These are phyloP conservation scores for Danio tinwini DNA, from an alignment of 2,797 vertebrate genomes.

Conservation along the genomic window DNA sequence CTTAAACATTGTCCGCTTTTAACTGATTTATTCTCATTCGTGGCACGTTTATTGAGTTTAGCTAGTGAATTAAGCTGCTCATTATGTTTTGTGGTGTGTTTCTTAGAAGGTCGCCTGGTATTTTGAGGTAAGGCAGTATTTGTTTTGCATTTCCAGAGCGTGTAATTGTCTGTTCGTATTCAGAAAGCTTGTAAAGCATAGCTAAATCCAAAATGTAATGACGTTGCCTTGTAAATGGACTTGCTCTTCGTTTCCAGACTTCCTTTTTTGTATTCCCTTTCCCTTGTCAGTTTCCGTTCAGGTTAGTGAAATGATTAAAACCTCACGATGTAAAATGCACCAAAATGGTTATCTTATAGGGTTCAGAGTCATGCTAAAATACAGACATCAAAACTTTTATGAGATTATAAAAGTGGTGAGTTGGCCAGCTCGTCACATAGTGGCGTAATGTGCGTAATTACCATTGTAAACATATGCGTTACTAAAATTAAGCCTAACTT, in stretches of 20 bases:
- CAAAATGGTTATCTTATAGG: constrained; percentile 52
- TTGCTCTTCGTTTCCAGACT: constrained; percentile 66
- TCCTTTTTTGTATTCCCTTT: constrained; percentile 62
- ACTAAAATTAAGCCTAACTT: constrained; percentile 67
- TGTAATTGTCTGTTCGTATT: constrained; percentile 74
- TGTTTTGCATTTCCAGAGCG: constrained; percentile 71
- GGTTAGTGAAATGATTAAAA: constrained; percentile 70
- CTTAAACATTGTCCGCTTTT: constrained; percentile 2
- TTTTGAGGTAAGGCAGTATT: constrained; percentile 66
- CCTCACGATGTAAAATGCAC: constrained; percentile 53
- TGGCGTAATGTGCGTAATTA: constrained; percentile 61
- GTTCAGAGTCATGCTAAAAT: constrained; percentile 64
- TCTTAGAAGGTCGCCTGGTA: constrained; percentile 47
- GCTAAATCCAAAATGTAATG: constrained; percentile 68
- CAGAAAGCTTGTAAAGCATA: constrained; percentile 70
- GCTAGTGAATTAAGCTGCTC: constrained; percentile 24
- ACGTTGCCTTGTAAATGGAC: constrained; percentile 75
- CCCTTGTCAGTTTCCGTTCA: constrained; percentile 64
- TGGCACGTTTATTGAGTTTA: constrained; percentile 20
- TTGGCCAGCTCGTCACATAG: constrained; percentile 57
- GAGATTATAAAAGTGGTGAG: constrained; percentile 57
- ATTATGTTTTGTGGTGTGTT: constrained; percentile 5
- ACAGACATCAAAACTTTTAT: constrained; percentile 71
- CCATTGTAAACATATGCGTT: constrained; percentile 64
- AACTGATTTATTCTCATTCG: constrained; percentile 2